These are phyloP conservation scores for Lycodopsis pacificus DNA, from an alignment of 2,797 vertebrate species.

Conservation along the genomic window DNA sequence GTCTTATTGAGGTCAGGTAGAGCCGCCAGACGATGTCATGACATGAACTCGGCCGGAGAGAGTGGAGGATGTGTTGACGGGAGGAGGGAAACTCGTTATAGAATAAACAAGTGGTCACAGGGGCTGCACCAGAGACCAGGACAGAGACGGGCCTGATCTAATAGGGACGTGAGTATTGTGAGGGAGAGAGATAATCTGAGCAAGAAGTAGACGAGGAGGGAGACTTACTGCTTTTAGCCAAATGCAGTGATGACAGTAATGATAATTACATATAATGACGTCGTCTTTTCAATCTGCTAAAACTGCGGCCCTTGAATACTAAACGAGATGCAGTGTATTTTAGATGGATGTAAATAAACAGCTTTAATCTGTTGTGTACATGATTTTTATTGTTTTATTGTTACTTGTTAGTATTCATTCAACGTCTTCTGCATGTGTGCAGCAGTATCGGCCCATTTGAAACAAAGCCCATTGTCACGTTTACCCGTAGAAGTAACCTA, in stretches of 20 bases:
- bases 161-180: constrained; percentile 26
- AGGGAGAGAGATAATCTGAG: constrained; percentile 31
- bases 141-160: constrained; percentile 46
- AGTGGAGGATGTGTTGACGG: constrained; percentile 27
- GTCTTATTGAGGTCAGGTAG: constrained; percentile 37
- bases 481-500: neutral
- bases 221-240: constrained; percentile 16
- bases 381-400: neutral
- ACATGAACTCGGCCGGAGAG: constrained; percentile 12
- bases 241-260: constrained; percentile 27
- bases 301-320: constrained; percentile 15
- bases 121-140: constrained; percentile 32
- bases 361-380: neutral
- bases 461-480: neutral
- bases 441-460: neutral
- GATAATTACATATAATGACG: constrained; percentile 44
- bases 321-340: constrained; percentile 30
- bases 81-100: constrained; percentile 30
- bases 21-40: constrained; percentile 12
- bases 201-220: constrained; percentile 7
- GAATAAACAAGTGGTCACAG: constrained; percentile 52
- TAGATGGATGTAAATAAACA: neutral
- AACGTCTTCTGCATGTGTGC: neutral
- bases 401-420: neutral
- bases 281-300: constrained; percentile 25